Percentiles rank a stretch among this genome's conserved stretches.
These are phyloP conservation scores for Xenopus borealis DNA, from an alignment of 2,113 vertebrate genomes.

Conservation along the genomic window DNA sequence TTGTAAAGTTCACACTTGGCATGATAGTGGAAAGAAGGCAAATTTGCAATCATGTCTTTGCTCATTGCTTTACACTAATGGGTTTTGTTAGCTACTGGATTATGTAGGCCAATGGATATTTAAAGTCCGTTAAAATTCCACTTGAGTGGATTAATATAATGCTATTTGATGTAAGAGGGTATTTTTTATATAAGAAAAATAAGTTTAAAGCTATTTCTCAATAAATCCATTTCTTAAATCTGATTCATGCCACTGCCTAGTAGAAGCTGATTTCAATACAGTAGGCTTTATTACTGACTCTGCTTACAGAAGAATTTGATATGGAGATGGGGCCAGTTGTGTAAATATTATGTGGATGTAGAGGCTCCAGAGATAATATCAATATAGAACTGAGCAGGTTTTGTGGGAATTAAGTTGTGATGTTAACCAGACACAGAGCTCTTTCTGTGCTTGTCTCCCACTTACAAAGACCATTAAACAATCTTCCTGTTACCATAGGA, in stretches of 20 bases:
- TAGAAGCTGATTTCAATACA: slow-evolving; percentile 50
- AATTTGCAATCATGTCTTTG: slow-evolving; percentile 43
- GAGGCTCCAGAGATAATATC: slow-evolving; percentile 51
- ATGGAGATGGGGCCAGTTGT: slow-evolving; percentile 53
- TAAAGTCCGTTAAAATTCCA: slow-evolving; percentile 52
- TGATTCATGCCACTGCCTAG: slow-evolving; percentile 34
- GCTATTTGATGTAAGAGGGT: slow-evolving; percentile 35
- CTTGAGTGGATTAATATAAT: slow-evolving; percentile 48
- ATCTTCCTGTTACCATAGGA: slow-evolving; percentile 55
- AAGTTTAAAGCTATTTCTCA: no score
- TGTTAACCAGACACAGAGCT: slow-evolving; percentile 54
- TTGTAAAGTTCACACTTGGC: slow-evolving; percentile 46
- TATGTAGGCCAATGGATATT: slow-evolving; percentile 45
- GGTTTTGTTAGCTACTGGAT: slow-evolving; percentile 26
- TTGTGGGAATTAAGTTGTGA: slow-evolving; percentile 49
- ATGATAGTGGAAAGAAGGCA: slow-evolving; percentile 42
- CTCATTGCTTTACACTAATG: slow-evolving; percentile 53
- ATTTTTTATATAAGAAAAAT: no score
- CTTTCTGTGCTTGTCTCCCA: slow-evolving; percentile 48
- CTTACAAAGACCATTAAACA: slow-evolving; percentile 57
- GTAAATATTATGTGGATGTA: slow-evolving; percentile 57
- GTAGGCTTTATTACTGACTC: slow-evolving; percentile 54
- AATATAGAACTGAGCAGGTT: slow-evolving; percentile 51
- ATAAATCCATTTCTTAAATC: slow-evolving; percentile 20
- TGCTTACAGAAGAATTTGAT: slow-evolving; percentile 57